Conservation (phyloP, 2,113 vertebrate genomes). For the Thermophis baileyi region DNA sequence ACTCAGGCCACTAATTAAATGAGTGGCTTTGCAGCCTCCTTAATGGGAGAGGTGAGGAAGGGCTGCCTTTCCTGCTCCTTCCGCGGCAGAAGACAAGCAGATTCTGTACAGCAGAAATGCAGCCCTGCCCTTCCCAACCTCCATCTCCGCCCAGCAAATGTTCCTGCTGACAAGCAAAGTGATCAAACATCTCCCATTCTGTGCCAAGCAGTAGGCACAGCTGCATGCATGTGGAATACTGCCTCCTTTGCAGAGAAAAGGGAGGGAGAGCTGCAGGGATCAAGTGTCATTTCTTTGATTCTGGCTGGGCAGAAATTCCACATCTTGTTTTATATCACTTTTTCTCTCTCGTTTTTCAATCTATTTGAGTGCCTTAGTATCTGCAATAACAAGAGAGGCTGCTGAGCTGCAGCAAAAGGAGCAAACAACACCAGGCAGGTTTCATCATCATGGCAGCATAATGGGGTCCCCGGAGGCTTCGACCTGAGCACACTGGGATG, state of each 20-base stretch:
- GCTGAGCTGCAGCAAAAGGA: not conserved
- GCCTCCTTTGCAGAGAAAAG: not conserved
- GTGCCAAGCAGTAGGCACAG: slow-evolving; percentile 9
- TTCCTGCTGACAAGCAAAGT: slow-evolving; percentile 6
- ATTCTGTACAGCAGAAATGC: not conserved
- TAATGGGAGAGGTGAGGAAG: not conserved
- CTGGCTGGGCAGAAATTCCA: slow-evolving; percentile 18
- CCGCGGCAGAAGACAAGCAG: not conserved
- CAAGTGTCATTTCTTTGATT: slow-evolving; percentile 24
- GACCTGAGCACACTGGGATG: not conserved
- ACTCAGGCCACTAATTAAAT: not conserved
- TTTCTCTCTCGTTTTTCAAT: not conserved
- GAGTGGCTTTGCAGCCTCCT: not conserved
- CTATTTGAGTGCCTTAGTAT: not conserved
- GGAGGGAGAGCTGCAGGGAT: not conserved
- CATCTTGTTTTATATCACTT: slow-evolving; percentile 8
- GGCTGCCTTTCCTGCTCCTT: not conserved
- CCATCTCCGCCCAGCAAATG: slow-evolving; percentile 15
- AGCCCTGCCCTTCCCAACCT: not conserved
- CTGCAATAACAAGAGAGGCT: slow-evolving; percentile 14
- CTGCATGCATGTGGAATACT: slow-evolving; percentile 11
- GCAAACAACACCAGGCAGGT: not conserved
- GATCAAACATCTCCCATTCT: slow-evolving; percentile 28
- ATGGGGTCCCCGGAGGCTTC: slow-evolving; percentile 6
- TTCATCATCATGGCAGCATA: slow-evolving; percentile 4